Base-by-base conservation (phyloP, 2,797 vertebrate genomes). In the Sebastolobus altivelis region DNA sequence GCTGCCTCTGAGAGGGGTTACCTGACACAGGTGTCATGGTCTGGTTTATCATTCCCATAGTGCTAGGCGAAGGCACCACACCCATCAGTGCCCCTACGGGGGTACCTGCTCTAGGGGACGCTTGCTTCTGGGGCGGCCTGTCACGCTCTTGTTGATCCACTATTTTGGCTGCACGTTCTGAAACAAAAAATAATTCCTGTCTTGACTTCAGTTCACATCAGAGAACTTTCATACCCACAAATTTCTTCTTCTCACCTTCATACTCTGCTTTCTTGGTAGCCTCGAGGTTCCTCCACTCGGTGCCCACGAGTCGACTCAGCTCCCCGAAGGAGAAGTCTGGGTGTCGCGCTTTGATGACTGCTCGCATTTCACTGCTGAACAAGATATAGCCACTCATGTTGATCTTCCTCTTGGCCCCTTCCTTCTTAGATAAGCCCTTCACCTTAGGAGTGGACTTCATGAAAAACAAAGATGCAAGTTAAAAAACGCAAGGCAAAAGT, bases 361-460 rank as follows among this genome's bases (percentile, higher is more conserved):
- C 97, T 89, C 99, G 96, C 98, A 99, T 99, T 91, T 99, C 99
- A 72, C 99, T 99, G 95, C 99, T 99, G 94, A 99, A 99, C 84
- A 99, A 94, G 93, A 99, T 99, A 83, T 99, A 99, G 89, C 98
- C 98, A 74, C 99, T 99, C 98, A 99, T 99, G 96, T 99, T 99
- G 95, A 99, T 99, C 96, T 99, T 99, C 89, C 99, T 96, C 93
- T 99, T 99, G 70, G 98, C 97, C 61, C 98, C 97, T 92, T 99
- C 99, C 83, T 99, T 99, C 94, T 99, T 99, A 80, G 97, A 95
- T 80, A 97, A 94, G 81, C 98, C 98, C 91, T 99, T 99, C 71
- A 97, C 93, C 93, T 98, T 99, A 58, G 98, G 98, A 79, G 98
- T 98, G 38, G 97, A 97, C 99, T 99, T 94, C 33, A 87, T 69